phyloP scores from a whole-genome alignment of 2,888 invertebrate genomes.

The Dione juno region DNA sequence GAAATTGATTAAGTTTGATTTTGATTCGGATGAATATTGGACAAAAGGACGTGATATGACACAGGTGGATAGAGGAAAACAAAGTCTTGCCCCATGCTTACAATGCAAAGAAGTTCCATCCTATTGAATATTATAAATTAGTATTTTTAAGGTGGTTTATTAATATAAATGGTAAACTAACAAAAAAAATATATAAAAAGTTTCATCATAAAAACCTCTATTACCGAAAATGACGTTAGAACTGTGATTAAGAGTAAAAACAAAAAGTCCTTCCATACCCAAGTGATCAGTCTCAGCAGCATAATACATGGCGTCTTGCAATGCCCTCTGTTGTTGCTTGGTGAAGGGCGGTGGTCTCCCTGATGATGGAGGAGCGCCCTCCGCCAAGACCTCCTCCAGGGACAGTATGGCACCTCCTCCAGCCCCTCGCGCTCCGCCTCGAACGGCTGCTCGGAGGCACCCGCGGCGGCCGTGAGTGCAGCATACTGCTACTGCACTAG shows the following conservation, averaged over 20 bases:
- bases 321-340: constrained; percentile 91
- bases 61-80: no score
- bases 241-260: background rate
- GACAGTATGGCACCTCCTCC: constrained; percentile 89
- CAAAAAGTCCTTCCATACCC: constrained; percentile 73
- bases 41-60: no score
- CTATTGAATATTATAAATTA: no score
- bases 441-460: constrained; percentile 88
- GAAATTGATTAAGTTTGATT: no score
- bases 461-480: constrained; percentile 93
- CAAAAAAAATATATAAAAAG: no score
- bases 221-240: no score
- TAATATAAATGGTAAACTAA: no score
- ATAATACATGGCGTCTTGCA: constrained; percentile 97
- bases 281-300: constrained; percentile 95
- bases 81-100: no score
- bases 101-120: no score
- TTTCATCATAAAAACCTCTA: no score
- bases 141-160: no score
- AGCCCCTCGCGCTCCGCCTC: constrained; percentile 82
- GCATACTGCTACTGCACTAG: constrained; percentile 94
- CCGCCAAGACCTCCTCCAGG: constrained; percentile 94
- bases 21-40: no score
- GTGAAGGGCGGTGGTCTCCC: constrained; percentile 82
- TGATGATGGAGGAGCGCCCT: constrained; percentile 84